Evolutionary conservation across 2,113 vertebrate genomes (phyloP).

Genomic region (Petroica traversi): DNA sequence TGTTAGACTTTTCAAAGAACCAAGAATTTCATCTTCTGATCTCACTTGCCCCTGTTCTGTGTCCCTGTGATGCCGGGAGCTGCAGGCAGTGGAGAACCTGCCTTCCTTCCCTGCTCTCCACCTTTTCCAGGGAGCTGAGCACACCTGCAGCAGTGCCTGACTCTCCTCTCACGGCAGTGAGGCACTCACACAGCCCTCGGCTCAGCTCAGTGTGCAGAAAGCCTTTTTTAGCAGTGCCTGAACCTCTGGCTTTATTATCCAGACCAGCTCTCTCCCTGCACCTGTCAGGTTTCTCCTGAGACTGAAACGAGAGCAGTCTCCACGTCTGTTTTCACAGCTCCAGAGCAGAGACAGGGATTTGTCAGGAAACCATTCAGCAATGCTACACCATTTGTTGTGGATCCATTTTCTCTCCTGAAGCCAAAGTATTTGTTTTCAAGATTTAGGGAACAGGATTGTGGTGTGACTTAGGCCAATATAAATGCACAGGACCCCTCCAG

Average conservation of each 20-base stretch:
- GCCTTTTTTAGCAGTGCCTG: not conserved
- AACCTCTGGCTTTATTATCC: slow-evolving; percentile 11
- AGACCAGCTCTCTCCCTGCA: slow-evolving; percentile 34
- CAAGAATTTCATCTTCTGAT: not conserved
- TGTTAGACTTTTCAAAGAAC: not conserved
- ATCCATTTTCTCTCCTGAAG: slow-evolving; percentile 42
- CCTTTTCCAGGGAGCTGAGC: not conserved
- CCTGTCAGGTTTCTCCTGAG: slow-evolving; percentile 49
- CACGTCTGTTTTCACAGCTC: not conserved
- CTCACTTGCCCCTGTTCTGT: not conserved
- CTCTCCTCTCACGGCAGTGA: not conserved
- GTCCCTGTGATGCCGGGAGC: not conserved
- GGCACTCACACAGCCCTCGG: not conserved
- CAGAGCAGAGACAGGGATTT: slow-evolving; percentile 33
- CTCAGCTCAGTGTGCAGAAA: not conserved
- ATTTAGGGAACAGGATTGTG: not conserved
- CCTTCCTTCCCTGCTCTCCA: not conserved
- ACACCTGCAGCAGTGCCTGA: not conserved
- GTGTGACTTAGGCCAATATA: not conserved
- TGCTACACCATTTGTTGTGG: slow-evolving; percentile 27
- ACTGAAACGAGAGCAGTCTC: slow-evolving; percentile 21
- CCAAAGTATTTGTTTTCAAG: slow-evolving; percentile 13
- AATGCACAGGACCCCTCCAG: not conserved
- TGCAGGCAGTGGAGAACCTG: rapidly evolving
- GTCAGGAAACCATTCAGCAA: slow-evolving; percentile 47